Conservation (phyloP, 2,113 vertebrate genomes). For the Naja naja region DNA sequence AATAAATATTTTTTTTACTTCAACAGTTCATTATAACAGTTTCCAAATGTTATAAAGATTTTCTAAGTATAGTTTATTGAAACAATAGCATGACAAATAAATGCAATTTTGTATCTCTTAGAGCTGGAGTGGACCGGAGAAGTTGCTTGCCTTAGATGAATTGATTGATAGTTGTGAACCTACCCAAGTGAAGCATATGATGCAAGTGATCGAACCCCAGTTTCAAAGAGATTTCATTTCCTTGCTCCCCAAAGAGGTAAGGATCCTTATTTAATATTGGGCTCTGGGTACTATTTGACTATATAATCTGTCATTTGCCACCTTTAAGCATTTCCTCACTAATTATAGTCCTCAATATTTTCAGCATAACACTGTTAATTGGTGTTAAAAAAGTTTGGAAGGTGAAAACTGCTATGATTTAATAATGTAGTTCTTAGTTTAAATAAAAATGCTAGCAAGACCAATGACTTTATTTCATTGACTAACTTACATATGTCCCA, state of each 20-base stretch:
- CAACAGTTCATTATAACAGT: neutral
- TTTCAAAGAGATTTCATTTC: slow-evolving; percentile 99
- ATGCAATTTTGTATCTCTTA: slow-evolving; percentile 56
- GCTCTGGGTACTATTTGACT: slow-evolving; percentile 16
- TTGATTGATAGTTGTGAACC: slow-evolving; percentile 98
- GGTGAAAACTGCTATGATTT: slow-evolving; percentile 21
- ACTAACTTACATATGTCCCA: slow-evolving; percentile 1
- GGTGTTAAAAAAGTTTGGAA: slow-evolving; percentile 21
- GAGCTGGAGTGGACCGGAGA: slow-evolving; percentile 96
- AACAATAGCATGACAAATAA: slow-evolving; percentile 4
- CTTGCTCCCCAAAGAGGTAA: slow-evolving; percentile 98
- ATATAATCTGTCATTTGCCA: slow-evolving; percentile 1
- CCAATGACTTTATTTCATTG: slow-evolving; percentile 27
- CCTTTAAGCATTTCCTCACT: slow-evolving; percentile 34
- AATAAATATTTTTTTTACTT: neutral
- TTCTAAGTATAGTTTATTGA: neutral
- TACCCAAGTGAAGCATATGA: slow-evolving; percentile 99
- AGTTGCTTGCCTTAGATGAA: slow-evolving; percentile 97
- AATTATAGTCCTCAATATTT: slow-evolving; percentile 36
- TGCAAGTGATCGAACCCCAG: slow-evolving; percentile 99
- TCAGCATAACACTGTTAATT: slow-evolving; percentile 24
- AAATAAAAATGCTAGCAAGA: slow-evolving; percentile 5
- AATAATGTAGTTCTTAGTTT: slow-evolving; percentile 39
- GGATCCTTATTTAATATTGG: slow-evolving; percentile 29
- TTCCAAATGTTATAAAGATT: neutral